These are phyloP conservation scores for Trachelus stipa DNA, from an alignment of 2,888 invertebrate species.

Conservation along the genomic window DNA sequence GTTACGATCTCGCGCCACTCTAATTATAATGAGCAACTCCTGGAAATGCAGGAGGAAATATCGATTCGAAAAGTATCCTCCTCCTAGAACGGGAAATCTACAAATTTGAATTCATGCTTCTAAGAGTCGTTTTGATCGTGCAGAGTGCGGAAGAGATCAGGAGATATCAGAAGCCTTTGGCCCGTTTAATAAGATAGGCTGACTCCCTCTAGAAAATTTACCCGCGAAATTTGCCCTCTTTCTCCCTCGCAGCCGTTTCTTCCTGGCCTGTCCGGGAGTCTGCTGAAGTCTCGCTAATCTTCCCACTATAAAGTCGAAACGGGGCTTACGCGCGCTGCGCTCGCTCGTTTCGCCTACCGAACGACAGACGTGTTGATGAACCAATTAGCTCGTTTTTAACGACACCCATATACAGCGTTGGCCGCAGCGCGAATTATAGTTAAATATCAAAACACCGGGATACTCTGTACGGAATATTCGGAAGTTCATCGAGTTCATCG, in stretches of 20 bases:
- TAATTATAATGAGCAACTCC: constrained; percentile 29
- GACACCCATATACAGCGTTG: constrained; percentile 44
- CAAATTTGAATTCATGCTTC: too few relatives aligned
- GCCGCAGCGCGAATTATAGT: constrained; percentile 48
- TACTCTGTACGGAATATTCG: too few relatives aligned
- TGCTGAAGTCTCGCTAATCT: not conserved
- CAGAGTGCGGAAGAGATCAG: too few relatives aligned
- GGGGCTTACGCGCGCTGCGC: not conserved
- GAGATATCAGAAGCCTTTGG: too few relatives aligned
- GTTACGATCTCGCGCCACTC: constrained; percentile 24
- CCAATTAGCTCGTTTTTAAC: constrained; percentile 57
- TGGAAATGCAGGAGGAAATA: constrained; percentile 29
- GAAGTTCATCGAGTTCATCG: too few relatives aligned
- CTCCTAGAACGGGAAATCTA: not conserved
- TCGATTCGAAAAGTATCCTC: constrained; percentile 26
- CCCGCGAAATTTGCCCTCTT: not conserved
- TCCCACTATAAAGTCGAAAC: not conserved
- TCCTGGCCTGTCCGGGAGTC: too few relatives aligned
- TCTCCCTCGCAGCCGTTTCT: too few relatives aligned
- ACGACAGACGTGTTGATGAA: constrained; percentile 50
- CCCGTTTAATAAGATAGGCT: too few relatives aligned
- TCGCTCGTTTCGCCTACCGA: constrained; percentile 27
- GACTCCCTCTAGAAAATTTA: not conserved
- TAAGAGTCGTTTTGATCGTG: too few relatives aligned
- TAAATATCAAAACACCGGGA: constrained; percentile 44